A percentile compares a stretch with the other conserved stretches of the same genome.
phyloP scores from a whole-genome alignment of 1,140 invertebrate species.

The Gryon sp. region DNA sequence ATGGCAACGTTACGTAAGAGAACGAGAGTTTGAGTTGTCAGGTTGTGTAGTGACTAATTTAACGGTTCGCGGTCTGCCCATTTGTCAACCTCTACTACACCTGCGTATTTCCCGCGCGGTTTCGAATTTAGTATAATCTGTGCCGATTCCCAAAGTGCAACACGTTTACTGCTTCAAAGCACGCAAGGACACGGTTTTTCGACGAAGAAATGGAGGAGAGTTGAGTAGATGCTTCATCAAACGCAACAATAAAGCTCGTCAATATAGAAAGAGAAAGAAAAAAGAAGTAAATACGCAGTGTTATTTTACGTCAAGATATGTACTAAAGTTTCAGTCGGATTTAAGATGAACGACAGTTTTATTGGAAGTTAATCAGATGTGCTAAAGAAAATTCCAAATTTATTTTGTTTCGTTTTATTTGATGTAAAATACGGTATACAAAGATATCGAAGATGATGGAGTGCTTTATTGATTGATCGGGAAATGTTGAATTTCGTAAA shows the following conservation, averaged over 20 bases:
- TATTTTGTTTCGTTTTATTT: no score
- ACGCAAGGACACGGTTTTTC: conserved; percentile 40
- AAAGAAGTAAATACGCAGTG: conserved; percentile 8
- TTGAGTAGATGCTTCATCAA: conserved; percentile 46
- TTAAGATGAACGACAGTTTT: conserved; percentile 11
- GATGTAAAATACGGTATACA: no score
- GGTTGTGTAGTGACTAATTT: conserved; percentile 63
- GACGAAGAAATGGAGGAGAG: conserved; percentile 44
- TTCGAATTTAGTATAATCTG: conserved; percentile 60
- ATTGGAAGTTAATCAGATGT: conserved; percentile 9
- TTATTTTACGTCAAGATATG: no score
- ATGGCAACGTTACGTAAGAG: conserved; percentile 45
- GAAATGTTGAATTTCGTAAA: no score
- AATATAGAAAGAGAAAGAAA: conserved; percentile 29
- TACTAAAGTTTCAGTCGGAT: conserved; percentile 15
- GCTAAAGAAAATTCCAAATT: no score
- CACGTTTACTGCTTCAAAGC: conserved; percentile 57
- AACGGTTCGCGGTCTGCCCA: conserved; percentile 63
- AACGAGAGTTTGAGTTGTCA: conserved; percentile 58
- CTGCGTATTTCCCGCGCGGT: conserved; percentile 62
- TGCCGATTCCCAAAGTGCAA: conserved; percentile 62
- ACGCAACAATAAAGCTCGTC: conserved; percentile 23
- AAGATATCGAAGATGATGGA: no score
- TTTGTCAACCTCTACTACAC: conserved; percentile 64
- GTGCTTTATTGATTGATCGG: background rate